Evolutionary conservation across 1,140 invertebrate genomes (phyloP).

Genomic region (Caenorhabditis brenneri): DNA sequence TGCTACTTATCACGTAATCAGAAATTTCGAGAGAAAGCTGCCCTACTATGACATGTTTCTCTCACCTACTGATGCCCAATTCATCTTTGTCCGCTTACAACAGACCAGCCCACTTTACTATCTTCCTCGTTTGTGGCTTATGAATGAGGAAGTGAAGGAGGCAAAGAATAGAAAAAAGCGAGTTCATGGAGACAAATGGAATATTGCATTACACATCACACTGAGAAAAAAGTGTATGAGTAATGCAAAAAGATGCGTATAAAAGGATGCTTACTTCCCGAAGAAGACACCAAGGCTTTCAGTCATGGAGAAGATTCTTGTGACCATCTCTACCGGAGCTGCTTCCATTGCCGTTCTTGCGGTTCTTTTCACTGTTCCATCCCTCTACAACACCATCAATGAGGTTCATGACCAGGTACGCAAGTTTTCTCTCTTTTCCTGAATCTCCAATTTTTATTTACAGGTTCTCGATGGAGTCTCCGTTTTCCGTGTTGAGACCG

Average conservation of each 20-base stretch:
- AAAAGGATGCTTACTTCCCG: background rate
- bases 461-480: conserved; percentile 54
- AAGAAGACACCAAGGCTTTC: background rate
- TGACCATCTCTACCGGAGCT: conserved; percentile 11
- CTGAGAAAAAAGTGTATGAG: background rate
- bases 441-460: background rate
- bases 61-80: conserved; percentile 1
- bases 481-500: conserved; percentile 58
- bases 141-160: conserved; percentile 19
- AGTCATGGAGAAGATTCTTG: conserved; percentile 41
- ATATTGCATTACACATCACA: conserved; percentile 22
- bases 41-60: background rate
- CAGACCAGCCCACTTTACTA: conserved; percentile 1
- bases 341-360: conserved; percentile 29
- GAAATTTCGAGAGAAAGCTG: background rate
- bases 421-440: background rate
- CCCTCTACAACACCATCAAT: conserved; percentile 39
- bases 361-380: conserved; percentile 24
- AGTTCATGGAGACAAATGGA: conserved; percentile 32
- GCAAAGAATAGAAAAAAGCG: conserved; percentile 3
- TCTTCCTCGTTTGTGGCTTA: conserved; percentile 27
- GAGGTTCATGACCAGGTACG: conserved; percentile 35
- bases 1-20: background rate
- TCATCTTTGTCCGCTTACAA: conserved; percentile 2
- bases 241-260: conserved; percentile 30